phyloP scores from a whole-genome alignment of 2,888 invertebrate genomes.

The Athalia circularis region DNA sequence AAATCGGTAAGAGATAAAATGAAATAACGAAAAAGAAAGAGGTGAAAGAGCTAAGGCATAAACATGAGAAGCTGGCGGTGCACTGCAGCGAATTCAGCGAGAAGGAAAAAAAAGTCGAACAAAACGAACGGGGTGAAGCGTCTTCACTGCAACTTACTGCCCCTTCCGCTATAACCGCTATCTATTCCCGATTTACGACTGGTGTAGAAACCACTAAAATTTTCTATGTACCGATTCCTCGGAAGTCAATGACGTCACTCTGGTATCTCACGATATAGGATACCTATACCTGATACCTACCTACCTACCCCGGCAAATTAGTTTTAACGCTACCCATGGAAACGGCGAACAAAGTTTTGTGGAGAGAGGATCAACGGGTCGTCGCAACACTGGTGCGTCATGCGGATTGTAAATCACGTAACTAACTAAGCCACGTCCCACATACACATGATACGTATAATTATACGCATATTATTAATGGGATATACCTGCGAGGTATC shows the following conservation, averaged over 20 bases:
- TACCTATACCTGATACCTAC: not conserved
- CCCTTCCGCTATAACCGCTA: constrained; percentile 45
- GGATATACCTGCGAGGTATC: constrained; percentile 5
- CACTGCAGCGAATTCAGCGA: constrained; percentile 54
- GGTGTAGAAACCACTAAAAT: constrained; percentile 37
- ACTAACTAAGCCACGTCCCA: not conserved
- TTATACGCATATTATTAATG: constrained; percentile 8
- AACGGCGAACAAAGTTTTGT: not conserved
- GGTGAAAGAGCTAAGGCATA: constrained; percentile 51
- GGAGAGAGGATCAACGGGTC: not conserved
- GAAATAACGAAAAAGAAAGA: constrained; percentile 45
- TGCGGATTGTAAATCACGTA: not conserved
- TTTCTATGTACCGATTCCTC: not conserved
- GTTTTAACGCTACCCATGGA: not conserved
- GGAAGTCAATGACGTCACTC: constrained; percentile 13
- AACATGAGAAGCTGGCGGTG: constrained; percentile 50
- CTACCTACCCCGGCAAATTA: constrained; percentile 2
- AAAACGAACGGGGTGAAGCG: not conserved
- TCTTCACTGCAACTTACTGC: constrained; percentile 36
- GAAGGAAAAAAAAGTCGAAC: constrained; percentile 40
- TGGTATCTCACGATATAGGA: not conserved
- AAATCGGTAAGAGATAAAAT: constrained; percentile 22
- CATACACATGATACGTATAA: not conserved
- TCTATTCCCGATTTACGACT: constrained; percentile 47
- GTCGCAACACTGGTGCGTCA: not conserved